Evolutionary conservation across 37 sponge, comb jelly and placozoan species (phyloP).

Genomic region (Geodia barretti): DNA sequence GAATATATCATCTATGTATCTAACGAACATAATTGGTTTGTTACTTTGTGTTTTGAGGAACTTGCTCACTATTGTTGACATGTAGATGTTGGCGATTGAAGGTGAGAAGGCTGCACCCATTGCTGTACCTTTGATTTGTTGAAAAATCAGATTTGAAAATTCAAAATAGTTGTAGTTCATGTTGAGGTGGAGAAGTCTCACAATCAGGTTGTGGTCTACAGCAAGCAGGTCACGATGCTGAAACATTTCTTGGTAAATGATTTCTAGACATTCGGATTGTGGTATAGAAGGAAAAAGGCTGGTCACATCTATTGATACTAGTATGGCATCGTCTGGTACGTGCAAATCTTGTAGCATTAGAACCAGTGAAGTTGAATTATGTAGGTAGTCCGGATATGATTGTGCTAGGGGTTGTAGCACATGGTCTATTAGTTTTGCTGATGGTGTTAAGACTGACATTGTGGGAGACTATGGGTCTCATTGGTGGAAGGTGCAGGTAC

Average conservation of each 20-base stretch:
- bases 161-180: constrained; percentile 1
- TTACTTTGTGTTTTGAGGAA: background rate
- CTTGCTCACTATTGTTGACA: background rate
- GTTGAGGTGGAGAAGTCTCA: background rate
- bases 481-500: background rate
- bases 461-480: constrained; percentile 17
- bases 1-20: constrained; percentile 42
- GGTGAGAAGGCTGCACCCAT: constrained; percentile 29
- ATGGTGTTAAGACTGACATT: background rate
- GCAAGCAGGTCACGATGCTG: background rate
- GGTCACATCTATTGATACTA: constrained; percentile 10
- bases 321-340: background rate
- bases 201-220: background rate
- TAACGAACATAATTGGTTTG: background rate
- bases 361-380: constrained; percentile 4
- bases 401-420: constrained; percentile 13
- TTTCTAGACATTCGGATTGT: constrained; percentile 1
- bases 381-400: background rate
- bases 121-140: constrained; percentile 19
- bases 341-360: background rate
- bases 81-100: constrained; percentile 13
- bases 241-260: background rate
- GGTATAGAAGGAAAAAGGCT: constrained; percentile 14
- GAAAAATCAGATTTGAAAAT: background rate
- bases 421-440: constrained; percentile 12